Base-by-base conservation (phyloP, 2,797 vertebrate species). In the Cyprinella venusta region DNA sequence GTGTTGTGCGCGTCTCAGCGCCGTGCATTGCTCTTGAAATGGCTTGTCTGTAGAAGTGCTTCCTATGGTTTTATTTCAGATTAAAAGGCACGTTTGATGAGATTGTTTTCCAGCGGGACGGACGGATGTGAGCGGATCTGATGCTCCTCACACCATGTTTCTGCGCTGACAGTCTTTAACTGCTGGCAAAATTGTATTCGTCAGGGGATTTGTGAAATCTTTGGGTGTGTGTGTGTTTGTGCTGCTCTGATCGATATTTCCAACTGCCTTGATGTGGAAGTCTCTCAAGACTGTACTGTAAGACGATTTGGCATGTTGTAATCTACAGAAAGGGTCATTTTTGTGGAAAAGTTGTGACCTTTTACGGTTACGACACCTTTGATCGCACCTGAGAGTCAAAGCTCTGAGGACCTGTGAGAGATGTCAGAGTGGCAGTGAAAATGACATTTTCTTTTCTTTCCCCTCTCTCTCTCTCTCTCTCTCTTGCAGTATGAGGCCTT, bases 401-500 rank as follows among this genome's bases (percentile, higher is more conserved):
- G 54, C 69, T 52, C 52, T 71, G 24, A 71, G 71, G 71, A 83
- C 76, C 52, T 61, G 3, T 59, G 36, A 75, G 45, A 52, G 80
- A 26, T 56, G 54, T 71, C 65, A 70, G 40, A 69, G 75, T 71
- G 54, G n/a, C 38, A 48, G 40, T 83, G 24, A 38, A 69, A 71
- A 82, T 79, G 78, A 81, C 63, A 74, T 82, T 71, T 79, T 16
- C 65, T 45, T 68, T 36, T 77, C 26, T 6, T 63, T 30, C 26
- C 24, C n/a, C 54, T 63, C 42, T 19, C 68, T 21, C 70, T 59
- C 56, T 64, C 45, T 21, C 56, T 56, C 54, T 64, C 26, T 21
- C 94, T 94, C 71, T 94, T 96, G 42, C 84, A 88, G 78, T 96
- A 96, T 90, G 96, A 98, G 79, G 77, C 48, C 78, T 83, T 40